Percentiles rank a stretch among this genome's conserved stretches.
These are phyloP conservation scores for Alexandromys fortis DNA, from an alignment of 2,113 vertebrate species.

Conservation along the genomic window DNA sequence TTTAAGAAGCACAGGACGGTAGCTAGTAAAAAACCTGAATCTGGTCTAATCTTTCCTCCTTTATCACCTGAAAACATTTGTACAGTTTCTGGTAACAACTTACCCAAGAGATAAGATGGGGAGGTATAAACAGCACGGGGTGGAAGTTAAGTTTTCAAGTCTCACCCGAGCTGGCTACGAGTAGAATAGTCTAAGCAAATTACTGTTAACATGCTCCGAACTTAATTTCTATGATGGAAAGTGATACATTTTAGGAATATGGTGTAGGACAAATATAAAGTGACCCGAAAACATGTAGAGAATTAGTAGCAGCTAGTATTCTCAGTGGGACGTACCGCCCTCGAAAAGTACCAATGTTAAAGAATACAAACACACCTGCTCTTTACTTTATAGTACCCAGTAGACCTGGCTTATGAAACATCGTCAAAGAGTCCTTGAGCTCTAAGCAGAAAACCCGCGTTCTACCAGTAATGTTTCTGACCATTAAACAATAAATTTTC, in stretches of 20 bases:
- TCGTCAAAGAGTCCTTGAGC: not conserved
- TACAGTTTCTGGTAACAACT: not conserved
- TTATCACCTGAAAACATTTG: not conserved
- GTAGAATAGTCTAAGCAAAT: not conserved
- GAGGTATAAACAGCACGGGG: not conserved
- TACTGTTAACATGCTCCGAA: not conserved
- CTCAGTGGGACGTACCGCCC: not conserved
- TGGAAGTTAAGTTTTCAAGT: not conserved
- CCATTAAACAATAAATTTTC: not conserved
- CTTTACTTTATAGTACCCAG: not conserved
- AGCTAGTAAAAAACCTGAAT: not conserved
- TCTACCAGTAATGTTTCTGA: not conserved
- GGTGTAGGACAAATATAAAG: constrained; percentile 31
- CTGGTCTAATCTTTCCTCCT: not conserved
- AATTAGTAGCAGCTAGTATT: not conserved
- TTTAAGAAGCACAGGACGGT: not conserved
- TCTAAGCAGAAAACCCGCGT: not conserved
- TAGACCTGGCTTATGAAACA: not conserved
- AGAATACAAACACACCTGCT: not conserved
- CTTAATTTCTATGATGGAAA: not conserved
- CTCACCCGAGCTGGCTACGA: not conserved
- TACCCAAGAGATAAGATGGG: not conserved
- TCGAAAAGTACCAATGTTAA: not conserved
- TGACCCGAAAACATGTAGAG: not conserved
- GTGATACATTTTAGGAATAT: not conserved